Percentiles rank a stretch among this genome's conserved stretches.
Evolutionary conservation across 1,140 invertebrate species (phyloP).

Genomic region (Papilio polyxenes): DNA sequence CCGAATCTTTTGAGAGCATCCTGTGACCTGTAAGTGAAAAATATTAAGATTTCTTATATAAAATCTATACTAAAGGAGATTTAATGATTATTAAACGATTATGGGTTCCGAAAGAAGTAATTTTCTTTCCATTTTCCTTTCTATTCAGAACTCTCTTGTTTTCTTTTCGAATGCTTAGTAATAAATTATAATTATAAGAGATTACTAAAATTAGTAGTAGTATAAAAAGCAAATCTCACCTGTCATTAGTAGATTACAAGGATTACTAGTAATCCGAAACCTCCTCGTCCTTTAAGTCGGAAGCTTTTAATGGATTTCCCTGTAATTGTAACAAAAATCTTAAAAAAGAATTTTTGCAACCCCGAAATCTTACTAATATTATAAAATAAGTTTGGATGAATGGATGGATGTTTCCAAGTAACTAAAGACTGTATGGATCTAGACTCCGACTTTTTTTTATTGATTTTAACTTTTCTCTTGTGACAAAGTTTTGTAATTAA

Average conservation of each 20-base stretch:
- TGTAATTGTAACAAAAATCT: not conserved
- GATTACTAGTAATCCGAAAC: not conserved
- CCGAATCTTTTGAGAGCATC: not conserved
- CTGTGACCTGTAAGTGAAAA: not conserved
- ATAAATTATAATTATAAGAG: too few species aligned
- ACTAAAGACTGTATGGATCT: too few species aligned
- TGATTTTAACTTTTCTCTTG: not conserved
- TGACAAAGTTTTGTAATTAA: not conserved
- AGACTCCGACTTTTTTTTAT: not conserved
- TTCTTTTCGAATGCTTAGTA: too few species aligned
- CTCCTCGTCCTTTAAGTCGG: not conserved
- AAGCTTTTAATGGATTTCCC: not conserved
- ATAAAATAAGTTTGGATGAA: not conserved
- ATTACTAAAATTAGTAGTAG: not conserved
- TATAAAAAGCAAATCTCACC: not conserved
- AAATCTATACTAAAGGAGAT: not conserved
- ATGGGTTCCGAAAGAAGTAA: too few species aligned
- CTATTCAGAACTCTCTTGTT: too few species aligned
- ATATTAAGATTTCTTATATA: not conserved
- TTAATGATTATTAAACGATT: too few species aligned
- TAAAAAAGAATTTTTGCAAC: not conserved
- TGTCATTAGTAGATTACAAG: not conserved
- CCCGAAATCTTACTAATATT: not conserved
- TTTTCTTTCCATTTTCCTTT: too few species aligned
- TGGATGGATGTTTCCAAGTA: not conserved